phyloP scores from a whole-genome alignment of 2,888 invertebrate genomes.

The Macroteleia sp. region DNA sequence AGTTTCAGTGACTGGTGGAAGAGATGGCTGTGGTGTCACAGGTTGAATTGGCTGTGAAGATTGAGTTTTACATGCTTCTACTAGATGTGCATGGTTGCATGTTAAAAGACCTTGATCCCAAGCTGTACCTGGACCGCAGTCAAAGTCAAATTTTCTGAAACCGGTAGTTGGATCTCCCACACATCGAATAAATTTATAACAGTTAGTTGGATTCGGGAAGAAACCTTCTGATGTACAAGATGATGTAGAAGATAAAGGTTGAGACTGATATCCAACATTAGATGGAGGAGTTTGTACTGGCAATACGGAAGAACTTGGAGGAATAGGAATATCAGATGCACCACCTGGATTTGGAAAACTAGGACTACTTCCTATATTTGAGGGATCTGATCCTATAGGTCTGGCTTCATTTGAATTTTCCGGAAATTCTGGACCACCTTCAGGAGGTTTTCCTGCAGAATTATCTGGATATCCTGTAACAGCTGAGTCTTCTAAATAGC shows the following conservation, averaged over 20 bases:
- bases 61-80: slow-evolving; percentile 52
- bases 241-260: neutral
- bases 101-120: slow-evolving; percentile 89
- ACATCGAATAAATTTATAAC: slow-evolving; percentile 91
- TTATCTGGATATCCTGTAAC: too few relatives aligned
- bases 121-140: slow-evolving; percentile 90
- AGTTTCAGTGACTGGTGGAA: too few relatives aligned
- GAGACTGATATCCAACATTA: neutral
- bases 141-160: slow-evolving; percentile 88
- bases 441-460: too few relatives aligned
- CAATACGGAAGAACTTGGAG: neutral
- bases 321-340: neutral
- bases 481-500: too few relatives aligned
- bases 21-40: too few relatives aligned
- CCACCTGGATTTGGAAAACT: too few relatives aligned
- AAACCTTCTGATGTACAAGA: slow-evolving; percentile 89
- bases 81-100: slow-evolving; percentile 87
- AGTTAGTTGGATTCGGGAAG: slow-evolving; percentile 88
- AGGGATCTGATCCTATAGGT: too few relatives aligned
- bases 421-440: too few relatives aligned
- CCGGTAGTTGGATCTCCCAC: slow-evolving; percentile 86
- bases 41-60: too few relatives aligned
- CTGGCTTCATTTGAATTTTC: too few relatives aligned
- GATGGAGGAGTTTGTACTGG: too few relatives aligned
- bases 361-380: too few relatives aligned